Base-by-base conservation (phyloP, 2,888 invertebrate genomes). In the Volucella zonaria region DNA sequence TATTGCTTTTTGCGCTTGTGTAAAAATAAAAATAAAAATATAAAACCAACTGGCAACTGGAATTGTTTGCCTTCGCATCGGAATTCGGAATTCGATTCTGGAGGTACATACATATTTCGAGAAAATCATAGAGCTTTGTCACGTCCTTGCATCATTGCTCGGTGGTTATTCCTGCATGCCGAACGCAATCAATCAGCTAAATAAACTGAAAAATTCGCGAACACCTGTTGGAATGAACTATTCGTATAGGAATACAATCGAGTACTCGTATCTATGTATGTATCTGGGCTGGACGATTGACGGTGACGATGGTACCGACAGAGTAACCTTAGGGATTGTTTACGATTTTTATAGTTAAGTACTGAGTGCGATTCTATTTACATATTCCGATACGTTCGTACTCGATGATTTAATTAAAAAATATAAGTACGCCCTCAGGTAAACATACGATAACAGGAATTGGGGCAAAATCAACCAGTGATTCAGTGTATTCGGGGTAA, bases 161-260 rank as follows among this genome's bases (percentile, higher is more conserved):
- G 38, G 40, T 56, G 68, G 61, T 68, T 77, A 61, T 68, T 62
- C 77, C 47, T 64, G 31, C 31, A 49, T 62, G 51, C 18, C 71
- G 47, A 52, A 45, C 58, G 51, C 64, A 78, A 78, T 71, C 78
- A 78, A 64, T 78, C 78, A 78, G 78, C 45, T 71, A 78, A 71
- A 66, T 66, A 71, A 78, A 78, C 78, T 71, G 56, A 58, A 68
- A 78, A 58, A 42, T 58, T 49, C 51, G 10, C 51, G 18, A 42
- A 47, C 62, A 78, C 78, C 78, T 78, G 78, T 78, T 78, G 77
- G n/a, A 42, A 15, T 0, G 12, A 6, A 18, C 12, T n/a, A 23
- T 12, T 6, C 15, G 15, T 40, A 18, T 6, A 31, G 0, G 31
- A 31, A 6, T 31, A 31, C 31, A 31, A 23, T 23, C 23, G 40